Evolutionary conservation across 2,797 vertebrate genomes (phyloP).

Genomic region (Microctenopoma stevenorrisi): DNA sequence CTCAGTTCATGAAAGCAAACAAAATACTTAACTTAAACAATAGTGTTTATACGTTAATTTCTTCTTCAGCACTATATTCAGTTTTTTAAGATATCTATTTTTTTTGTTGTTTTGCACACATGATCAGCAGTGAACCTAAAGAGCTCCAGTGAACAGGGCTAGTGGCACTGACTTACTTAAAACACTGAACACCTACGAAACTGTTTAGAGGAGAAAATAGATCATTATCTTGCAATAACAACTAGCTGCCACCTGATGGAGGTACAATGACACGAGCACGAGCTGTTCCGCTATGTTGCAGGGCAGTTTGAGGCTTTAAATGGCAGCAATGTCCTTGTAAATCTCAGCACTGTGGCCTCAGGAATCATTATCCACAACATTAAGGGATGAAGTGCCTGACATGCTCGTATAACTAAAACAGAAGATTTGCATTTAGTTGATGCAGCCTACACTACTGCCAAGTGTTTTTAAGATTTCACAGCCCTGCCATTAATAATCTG

Average conservation of each 20-base stretch:
- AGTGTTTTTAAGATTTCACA: not conserved
- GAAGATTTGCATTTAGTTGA: constrained; percentile 16
- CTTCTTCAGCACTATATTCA: too few relatives aligned
- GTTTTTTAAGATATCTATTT: too few relatives aligned
- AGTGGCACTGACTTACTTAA: not conserved
- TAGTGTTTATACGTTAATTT: too few relatives aligned
- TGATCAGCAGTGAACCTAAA: too few relatives aligned
- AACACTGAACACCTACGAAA: too few relatives aligned
- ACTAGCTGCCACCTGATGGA: constrained; percentile 48
- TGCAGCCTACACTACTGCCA: too few relatives aligned
- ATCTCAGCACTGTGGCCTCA: constrained; percentile 27
- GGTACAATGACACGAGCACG: constrained; percentile 29
- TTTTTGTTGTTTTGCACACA: too few relatives aligned
- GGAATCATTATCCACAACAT: constrained; percentile 30
- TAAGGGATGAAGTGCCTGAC: constrained; percentile 37
- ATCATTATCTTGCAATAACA: constrained; percentile 26
- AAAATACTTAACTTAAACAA: too few relatives aligned
- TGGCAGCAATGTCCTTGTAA: constrained; percentile 27
- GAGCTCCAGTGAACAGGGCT: too few relatives aligned
- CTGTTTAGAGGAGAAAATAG: not conserved
- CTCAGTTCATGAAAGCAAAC: too few relatives aligned
- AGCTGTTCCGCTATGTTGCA: not conserved
- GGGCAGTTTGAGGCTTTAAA: constrained; percentile 20
- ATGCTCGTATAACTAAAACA: not conserved
- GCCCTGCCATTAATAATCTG: not conserved